Base-by-base conservation (phyloP, 1,140 invertebrate genomes). In the Hesperophylax magnus region DNA sequence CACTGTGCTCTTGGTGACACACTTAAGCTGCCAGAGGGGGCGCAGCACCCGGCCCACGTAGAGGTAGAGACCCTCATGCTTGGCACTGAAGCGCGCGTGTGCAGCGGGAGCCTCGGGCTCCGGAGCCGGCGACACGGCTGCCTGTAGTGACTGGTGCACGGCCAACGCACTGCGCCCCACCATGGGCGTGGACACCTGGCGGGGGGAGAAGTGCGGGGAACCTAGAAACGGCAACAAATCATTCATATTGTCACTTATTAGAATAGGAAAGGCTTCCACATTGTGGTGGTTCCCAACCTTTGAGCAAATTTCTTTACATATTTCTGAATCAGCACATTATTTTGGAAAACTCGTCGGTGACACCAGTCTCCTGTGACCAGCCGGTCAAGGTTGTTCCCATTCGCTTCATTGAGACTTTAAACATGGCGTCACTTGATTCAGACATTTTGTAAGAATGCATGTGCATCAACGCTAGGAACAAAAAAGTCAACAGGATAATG, bases 31-130 rank as follows among this genome's bases (percentile, higher is more conserved):
- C 96, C 96, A 97, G 77, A 97, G 91, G 0, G 95, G 94, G 77
- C 96, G 90, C 7, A 99, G 87, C 84, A 99, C 95, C 81, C 97
- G 92, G 27, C 95, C 93, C 9, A 98, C 92, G 86, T 97, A 98
- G 4, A 98, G 90, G 89, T 98, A 99, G 0, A 99, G 90, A 1
- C 97, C 97, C 87, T 98, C 97, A 86, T 99, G 97, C 88, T 98
- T 98, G 4, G 95, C 93, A 3, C 96, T 97, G 86, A 93, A 96
- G 60, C 93, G 90, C 7, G 92, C 9, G 85, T 86, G 54, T 27
- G 78, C 79, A 84, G 88, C 75, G 86, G 88, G 0, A 61, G 82
- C 86, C 84, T 52, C 87, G 87, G 34, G 76, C 77, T 53, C 58
- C 58, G 54, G 67, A 7, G 60, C 56, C 24, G 78, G 76, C 67